Base-by-base conservation (phyloP, 2,113 vertebrate species). In the Nothoprocta pentlandii region DNA sequence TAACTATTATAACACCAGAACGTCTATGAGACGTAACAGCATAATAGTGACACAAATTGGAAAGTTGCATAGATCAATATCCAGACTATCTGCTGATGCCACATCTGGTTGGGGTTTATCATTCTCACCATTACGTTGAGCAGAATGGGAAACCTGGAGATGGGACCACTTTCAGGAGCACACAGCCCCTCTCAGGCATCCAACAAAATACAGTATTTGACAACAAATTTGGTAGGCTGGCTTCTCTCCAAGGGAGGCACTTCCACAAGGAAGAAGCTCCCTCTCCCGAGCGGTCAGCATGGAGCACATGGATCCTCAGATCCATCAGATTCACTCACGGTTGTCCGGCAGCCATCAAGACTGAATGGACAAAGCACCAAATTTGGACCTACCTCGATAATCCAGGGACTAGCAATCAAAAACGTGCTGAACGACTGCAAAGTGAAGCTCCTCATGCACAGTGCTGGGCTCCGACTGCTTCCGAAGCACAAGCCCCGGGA, bases 161-260 rank as follows among this genome's bases (percentile, higher is more conserved):
- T 0, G 9, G 20, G 26, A 67, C 36, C 87, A 32, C 36, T 41
- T 77, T 59, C 56, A 90, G 54, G 78, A 77, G 4, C 19, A 64
- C 63, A 32, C 2, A 7, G 8, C 28, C 67, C 8, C 64, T 46
- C 17, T 0, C 32, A 42, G 16, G 32, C 12, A 39, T 39, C 46
- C 59, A 53, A 16, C 6, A 28, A 28, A 28, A 32, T 17, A 32
- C 61, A 25, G 15, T 54, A 23, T 4, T 73, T 61, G 5, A 39
- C 14, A 61, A 81, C 22, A 25, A 36, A 44, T 17, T 10, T 8
- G 4, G 16, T 14, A 68, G 26, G 15, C 76, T 1, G 64, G 16
- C 8, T 58, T 28, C 28, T 34, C n/a, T 74, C 4, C 0, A 2
- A 87, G 9, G 28, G 26, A 69, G 51, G 59, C 61, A 28, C 6